These are phyloP conservation scores for Clarias gariepinus DNA, from an alignment of 2,113 vertebrate species.

Conservation along the genomic window DNA sequence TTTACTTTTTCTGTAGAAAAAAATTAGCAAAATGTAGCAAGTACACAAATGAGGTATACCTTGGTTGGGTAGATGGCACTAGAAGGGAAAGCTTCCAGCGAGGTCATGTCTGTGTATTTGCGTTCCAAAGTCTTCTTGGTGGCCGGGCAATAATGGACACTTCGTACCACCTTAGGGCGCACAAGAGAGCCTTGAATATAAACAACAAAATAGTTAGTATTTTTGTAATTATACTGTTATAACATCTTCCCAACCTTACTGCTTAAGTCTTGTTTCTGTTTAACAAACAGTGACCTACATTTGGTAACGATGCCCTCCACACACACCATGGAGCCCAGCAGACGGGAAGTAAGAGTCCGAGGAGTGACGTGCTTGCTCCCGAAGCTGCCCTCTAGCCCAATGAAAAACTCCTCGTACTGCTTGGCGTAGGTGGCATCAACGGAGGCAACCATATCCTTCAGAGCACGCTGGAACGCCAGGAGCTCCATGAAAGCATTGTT, in stretches of 20 bases:
- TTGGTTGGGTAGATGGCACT: conserved; percentile 93
- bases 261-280: background rate
- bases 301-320: conserved; percentile 97
- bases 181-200: conserved; percentile 84
- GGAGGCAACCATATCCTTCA: conserved; percentile 89
- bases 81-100: conserved; percentile 90
- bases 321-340: conserved; percentile 90
- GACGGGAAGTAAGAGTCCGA: conserved; percentile 85
- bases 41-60: conserved; percentile 64
- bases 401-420: conserved; percentile 93
- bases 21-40: background rate
- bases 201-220: background rate
- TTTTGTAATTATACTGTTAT: background rate
- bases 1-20: background rate
- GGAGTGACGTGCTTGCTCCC: conserved; percentile 92
- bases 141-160: conserved; percentile 94
- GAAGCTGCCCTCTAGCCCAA: conserved; percentile 94
- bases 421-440: conserved; percentile 94
- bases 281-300: conserved; percentile 73
- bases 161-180: conserved; percentile 93
- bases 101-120: conserved; percentile 92
- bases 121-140: conserved; percentile 96
- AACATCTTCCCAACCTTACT: background rate
- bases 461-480: conserved; percentile 87
- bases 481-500: conserved; percentile 89